These are phyloP conservation scores for Strigamia maritima DNA, from an alignment of 2,888 invertebrate species.

Conservation along the genomic window DNA sequence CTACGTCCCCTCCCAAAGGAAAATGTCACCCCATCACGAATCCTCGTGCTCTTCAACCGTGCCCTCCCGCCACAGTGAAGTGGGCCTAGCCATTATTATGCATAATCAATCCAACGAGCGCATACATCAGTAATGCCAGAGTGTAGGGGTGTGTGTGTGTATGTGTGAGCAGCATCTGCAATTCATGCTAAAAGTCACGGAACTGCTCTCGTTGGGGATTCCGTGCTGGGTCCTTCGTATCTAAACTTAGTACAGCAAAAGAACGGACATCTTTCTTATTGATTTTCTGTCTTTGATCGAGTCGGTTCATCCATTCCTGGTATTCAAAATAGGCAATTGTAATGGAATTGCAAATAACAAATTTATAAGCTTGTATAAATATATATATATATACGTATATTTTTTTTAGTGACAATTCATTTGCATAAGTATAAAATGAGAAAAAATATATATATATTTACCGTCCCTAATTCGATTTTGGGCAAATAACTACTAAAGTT, in stretches of 20 bases:
- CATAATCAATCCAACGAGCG: slow-evolving; percentile 36
- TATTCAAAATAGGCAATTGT: not conserved
- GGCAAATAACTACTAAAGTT: no score
- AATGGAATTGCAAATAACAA: no score
- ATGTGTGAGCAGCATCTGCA: slow-evolving; percentile 38
- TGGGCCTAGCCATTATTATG: slow-evolving; percentile 34
- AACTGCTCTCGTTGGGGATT: slow-evolving; percentile 37
- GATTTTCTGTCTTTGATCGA: slow-evolving; percentile 36
- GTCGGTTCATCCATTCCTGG: not conserved
- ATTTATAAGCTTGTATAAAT: no score
- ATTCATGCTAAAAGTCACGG: slow-evolving; percentile 36
- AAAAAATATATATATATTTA: no score
- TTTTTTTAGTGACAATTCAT: no score
- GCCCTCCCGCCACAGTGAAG: slow-evolving; percentile 12
- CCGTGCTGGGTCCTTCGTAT: slow-evolving; percentile 17
- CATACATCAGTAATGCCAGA: slow-evolving; percentile 35
- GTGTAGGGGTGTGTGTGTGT: slow-evolving; percentile 10
- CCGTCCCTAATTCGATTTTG: not conserved
- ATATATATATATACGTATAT: no score
- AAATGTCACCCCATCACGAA: not conserved
- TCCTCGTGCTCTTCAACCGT: slow-evolving; percentile 31
- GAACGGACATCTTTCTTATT: slow-evolving; percentile 38
- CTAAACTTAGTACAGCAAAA: not conserved
- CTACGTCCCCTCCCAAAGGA: not conserved
- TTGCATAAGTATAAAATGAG: no score